Evolutionary conservation across 2,888 invertebrate species (phyloP).

Genomic region (Meloe dianella): DNA sequence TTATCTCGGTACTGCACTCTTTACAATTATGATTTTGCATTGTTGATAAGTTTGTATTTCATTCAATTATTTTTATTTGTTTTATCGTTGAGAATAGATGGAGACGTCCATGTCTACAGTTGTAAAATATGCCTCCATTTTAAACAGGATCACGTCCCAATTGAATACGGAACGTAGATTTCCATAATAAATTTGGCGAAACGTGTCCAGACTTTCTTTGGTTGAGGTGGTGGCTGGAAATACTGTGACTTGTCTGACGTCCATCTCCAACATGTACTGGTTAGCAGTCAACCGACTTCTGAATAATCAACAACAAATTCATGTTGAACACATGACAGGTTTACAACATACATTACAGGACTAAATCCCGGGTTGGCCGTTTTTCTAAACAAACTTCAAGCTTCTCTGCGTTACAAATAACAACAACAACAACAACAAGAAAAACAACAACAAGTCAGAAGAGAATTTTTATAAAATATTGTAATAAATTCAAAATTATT

Average conservation of each 20-base stretch:
- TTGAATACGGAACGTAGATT: constrained; percentile 59
- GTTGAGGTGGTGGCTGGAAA: constrained; percentile 7
- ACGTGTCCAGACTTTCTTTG: constrained; percentile 54
- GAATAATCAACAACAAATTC: not conserved
- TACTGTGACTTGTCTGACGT: not conserved
- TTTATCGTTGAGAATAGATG: not conserved
- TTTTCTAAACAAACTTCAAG: not conserved
- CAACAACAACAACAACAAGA: not conserved
- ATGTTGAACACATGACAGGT: constrained; percentile 1
- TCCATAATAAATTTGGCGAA: constrained; percentile 58
- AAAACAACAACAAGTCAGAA: not conserved
- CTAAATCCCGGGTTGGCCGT: not conserved
- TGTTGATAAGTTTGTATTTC: not conserved
- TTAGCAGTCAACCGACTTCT: not conserved
- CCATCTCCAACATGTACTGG: not conserved
- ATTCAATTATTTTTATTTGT: not conserved
- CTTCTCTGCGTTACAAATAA: not conserved
- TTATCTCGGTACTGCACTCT: not conserved
- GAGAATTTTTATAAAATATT: not conserved
- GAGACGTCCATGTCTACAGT: constrained; percentile 35
- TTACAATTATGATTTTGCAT: not conserved
- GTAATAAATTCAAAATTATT: not conserved
- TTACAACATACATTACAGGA: not conserved
- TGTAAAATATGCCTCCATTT: constrained; percentile 58
- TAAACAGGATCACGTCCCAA: constrained; percentile 59